Evolutionary conservation across 2,797 vertebrate species (phyloP).

Genomic region (Enteromius mattozi): DNA sequence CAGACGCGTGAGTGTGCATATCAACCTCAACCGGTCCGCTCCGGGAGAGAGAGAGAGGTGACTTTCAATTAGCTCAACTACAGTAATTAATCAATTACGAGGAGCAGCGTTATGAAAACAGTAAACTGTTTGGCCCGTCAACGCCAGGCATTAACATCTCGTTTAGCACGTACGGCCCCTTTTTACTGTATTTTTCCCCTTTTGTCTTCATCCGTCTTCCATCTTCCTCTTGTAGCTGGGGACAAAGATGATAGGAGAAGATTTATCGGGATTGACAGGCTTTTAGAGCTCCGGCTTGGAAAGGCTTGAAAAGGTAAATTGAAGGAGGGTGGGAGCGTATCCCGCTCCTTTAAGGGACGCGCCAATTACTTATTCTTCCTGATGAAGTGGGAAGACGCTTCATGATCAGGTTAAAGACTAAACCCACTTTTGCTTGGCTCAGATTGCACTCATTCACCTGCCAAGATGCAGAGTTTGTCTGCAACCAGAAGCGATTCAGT

Average conservation of each 20-base stretch:
- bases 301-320: constrained; percentile 50
- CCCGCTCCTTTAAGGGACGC: constrained; percentile 41
- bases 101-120: constrained; percentile 70
- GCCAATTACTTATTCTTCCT: constrained; percentile 45
- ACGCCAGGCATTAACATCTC: constrained; percentile 39
- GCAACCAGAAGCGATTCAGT: not conserved
- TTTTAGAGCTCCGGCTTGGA: constrained; percentile 53
- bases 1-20: constrained; percentile 40
- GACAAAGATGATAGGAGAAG: constrained; percentile 48
- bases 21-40: constrained; percentile 56
- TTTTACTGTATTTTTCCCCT: constrained; percentile 19
- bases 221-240: constrained; percentile 17
- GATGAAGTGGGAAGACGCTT: constrained; percentile 52
- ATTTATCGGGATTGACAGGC: constrained; percentile 64
- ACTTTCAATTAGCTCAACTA: constrained; percentile 78
- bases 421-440: constrained; percentile 39
- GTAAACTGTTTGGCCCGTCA: constrained; percentile 42
- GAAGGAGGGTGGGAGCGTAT: constrained; percentile 51
- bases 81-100: constrained; percentile 77
- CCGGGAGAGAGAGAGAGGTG: constrained; percentile 65
- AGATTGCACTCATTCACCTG: not conserved
- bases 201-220: constrained; percentile 14
- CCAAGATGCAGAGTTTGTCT: not conserved
- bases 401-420: constrained; percentile 53
- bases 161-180: not conserved